phyloP scores from a whole-genome alignment of 1,140 invertebrate species.

The Ostrea denselamellosa region DNA sequence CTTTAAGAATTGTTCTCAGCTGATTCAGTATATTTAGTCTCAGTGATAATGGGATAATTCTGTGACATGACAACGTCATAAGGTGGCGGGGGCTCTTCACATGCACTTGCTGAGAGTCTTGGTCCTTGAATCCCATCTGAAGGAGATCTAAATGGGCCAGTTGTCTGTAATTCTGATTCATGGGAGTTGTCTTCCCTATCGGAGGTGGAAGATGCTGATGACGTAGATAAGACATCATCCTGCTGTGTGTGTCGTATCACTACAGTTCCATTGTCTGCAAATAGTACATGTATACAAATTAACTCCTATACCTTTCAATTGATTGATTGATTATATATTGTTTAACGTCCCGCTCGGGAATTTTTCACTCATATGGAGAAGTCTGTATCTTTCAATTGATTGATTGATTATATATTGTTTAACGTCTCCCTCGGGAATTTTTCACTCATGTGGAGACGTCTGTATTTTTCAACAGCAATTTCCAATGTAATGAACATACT shows the following conservation, averaged over 20 bases:
- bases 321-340: too few species aligned
- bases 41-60: background rate
- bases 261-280: background rate
- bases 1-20: background rate
- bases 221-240: background rate
- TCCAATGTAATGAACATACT: too few species aligned
- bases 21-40: background rate
- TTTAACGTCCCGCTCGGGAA: too few species aligned
- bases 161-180: background rate
- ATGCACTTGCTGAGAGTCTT: background rate
- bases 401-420: too few species aligned
- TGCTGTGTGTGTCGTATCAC: background rate
- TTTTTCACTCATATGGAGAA: too few species aligned
- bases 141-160: background rate
- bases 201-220: background rate
- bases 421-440: too few species aligned
- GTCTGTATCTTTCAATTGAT: too few species aligned
- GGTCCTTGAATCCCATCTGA: background rate
- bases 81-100: background rate
- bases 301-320: too few species aligned
- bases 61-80: slow-evolving; percentile 18
- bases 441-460: too few species aligned
- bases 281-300: background rate
- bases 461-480: too few species aligned
- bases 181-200: background rate